Base-by-base conservation (phyloP, 2,888 invertebrate species). In the Diogma glabrata region DNA sequence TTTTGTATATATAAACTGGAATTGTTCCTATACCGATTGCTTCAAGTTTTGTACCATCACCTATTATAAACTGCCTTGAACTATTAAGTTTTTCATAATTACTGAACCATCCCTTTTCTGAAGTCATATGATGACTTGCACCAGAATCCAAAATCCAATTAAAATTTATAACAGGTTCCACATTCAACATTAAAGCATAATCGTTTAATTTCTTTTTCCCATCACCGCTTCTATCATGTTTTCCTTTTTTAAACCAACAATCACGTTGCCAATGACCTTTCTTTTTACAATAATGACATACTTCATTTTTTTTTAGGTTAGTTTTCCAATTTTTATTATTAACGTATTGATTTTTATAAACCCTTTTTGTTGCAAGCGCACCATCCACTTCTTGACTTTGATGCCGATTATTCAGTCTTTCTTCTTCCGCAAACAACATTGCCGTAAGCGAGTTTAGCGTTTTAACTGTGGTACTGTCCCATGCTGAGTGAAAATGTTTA, bases 101-200 rank as follows among this genome's bases (percentile, higher is more conserved):
- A 33, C n/a, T 14, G 14, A 56, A 56, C 30, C 49, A 51, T 12
- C 51, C 49, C 4, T 23, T 28, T 14, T 49, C 10, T 16, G 7
- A 14, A 33, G 33, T 33, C 33, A 2, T 33, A 16, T 33, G 33
- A 33, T 33, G 12, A 33, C 4, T 33, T 33, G 33, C 33, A 10
- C 33, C 33, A 6, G 33, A 33, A 33, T 33, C 12, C 33, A 33
- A 16, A 12, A 33, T 14, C 33, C 3, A 33, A 10, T 33, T 16
- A 3, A 3, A 12, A 6, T 3, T 33, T 3, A 6, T 10, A 33
- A 6, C 33, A 33, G n/a, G 12, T 4, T 10, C 33, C 4, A 12
- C 33, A 33, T 33, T 33, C n/a, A n/a, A n/a, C n/a, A n/a, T n/a
- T n/a, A n/a, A n/a, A n/a, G n/a, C n/a, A n/a, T n/a, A n/a, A n/a